phyloP scores from a whole-genome alignment of 2,888 invertebrate genomes.

The Eurytoma californica region DNA sequence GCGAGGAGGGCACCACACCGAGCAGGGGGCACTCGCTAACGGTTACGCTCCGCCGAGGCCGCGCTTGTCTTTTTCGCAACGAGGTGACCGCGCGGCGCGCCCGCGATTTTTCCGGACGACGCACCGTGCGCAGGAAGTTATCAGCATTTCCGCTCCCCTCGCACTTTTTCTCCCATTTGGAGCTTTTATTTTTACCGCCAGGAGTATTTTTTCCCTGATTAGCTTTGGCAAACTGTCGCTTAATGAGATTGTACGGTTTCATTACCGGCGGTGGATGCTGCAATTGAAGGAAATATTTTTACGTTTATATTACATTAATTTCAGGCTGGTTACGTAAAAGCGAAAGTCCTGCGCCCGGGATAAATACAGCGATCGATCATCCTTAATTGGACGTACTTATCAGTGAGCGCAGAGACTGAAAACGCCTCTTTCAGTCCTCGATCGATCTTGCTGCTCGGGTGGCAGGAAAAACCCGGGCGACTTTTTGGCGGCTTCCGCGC shows the following conservation, averaged over 20 bases:
- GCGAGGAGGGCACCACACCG: not conserved
- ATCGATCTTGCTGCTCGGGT: not conserved
- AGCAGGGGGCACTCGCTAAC: not conserved
- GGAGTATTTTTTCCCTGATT: not conserved
- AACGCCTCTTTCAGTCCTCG: not conserved
- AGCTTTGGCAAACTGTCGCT: not conserved
- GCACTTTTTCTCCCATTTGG: too few relatives aligned
- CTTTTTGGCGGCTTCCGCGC: not conserved
- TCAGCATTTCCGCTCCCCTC: slow-evolving; percentile 5
- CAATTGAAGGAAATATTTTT: too few relatives aligned
- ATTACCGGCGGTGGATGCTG: too few relatives aligned
- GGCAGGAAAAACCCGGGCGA: not conserved
- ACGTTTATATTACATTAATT: too few relatives aligned
- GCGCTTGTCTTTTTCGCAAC: slow-evolving; percentile 7
- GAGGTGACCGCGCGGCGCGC: not conserved
- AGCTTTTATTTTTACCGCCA: too few relatives aligned
- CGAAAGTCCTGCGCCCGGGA: too few relatives aligned
- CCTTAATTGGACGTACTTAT: not conserved
- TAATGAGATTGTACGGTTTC: not conserved
- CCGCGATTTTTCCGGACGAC: not conserved
- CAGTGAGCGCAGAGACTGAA: too few relatives aligned
- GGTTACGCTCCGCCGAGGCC: slow-evolving; percentile 7
- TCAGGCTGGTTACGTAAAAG: too few relatives aligned
- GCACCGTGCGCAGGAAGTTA: slow-evolving; percentile 4
- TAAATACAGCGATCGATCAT: not conserved